phyloP scores from a whole-genome alignment of 2,888 invertebrate species.

The Melanchra persicariae region DNA sequence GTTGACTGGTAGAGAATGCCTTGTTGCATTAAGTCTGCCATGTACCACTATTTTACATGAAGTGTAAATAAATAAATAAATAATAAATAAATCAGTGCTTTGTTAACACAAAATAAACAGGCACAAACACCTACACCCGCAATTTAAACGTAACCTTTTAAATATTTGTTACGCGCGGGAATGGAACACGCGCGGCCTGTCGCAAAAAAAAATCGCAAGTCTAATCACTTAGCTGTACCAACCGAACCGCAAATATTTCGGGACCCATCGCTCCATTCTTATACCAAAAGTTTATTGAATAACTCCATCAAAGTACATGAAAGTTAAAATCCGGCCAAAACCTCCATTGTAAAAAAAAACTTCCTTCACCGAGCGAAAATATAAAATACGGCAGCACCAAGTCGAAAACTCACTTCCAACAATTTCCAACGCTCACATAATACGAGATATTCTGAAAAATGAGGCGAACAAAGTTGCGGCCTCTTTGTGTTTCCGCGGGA shows the following conservation, averaged over 20 bases:
- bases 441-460: conserved; percentile 53
- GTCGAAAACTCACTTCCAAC: conserved; percentile 49
- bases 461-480: conserved; percentile 40
- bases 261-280: neutral
- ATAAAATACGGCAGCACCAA: conserved; percentile 42
- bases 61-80: too few relatives aligned
- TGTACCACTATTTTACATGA: too few relatives aligned
- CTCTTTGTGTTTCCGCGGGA: conserved; percentile 43
- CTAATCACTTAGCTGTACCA: conserved; percentile 11
- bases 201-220: neutral
- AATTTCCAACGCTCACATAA: conserved; percentile 53
- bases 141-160: neutral
- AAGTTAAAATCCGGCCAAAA: conserved; percentile 23
- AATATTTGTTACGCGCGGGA: neutral
- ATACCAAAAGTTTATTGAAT: conserved; percentile 18
- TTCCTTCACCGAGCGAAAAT: conserved; percentile 26
- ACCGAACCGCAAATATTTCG: neutral
- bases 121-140: neutral
- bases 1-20: too few relatives aligned
- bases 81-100: too few relatives aligned
- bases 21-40: too few relatives aligned
- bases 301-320: conserved; percentile 30
- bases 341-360: conserved; percentile 36
- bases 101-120: neutral
- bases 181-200: neutral